Evolutionary conservation across 2,888 invertebrate genomes (phyloP), one percentile per base, ranked within the genome.

Genomic region (Eugnorisma glareosa): DNA sequence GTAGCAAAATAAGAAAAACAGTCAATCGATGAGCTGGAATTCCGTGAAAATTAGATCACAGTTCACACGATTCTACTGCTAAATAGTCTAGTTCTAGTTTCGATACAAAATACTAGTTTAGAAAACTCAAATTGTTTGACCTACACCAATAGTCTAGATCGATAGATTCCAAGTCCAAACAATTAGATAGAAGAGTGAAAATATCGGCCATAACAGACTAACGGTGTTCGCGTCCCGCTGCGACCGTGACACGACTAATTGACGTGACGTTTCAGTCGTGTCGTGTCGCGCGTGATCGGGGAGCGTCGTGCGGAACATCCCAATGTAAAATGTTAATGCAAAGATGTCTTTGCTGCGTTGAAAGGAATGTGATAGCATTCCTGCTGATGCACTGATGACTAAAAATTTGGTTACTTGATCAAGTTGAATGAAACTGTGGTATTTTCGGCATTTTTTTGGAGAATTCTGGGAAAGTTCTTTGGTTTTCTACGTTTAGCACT

Each of bases 191-290:
- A 61, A 77, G 48, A 78, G 75, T 67, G 73, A 81, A 76, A 77
- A 86, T 76, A 77, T 78, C 37, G 79, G 73, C n/a, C 66, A 70
- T 37, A 81, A 66, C 76, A 79, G 82, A 59, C 73, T 35, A 81
- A 83, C 84, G 79, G 80, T 73, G 77, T 75, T 61, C 59, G 73
- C 59, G 73, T 77, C 85, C 85, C 74, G 83, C 83, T 76, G 85
- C 37, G 83, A 67, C 81, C 79, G 77, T 74, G 87, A 84, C 88
- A 79, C 86, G 83, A 87, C 89, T 89, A 90, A 91, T 91, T 91
- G 89, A 81, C 79, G 88, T 83, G 82, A 89, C 86, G 79, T 79
- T 75, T 37, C 66, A 48, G 75, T 67, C 75, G 79, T 74, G 82
- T 71, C 71, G 73, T 61, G 83, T 81, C 75, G 80, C 75, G 86